A percentile compares a stretch with the other conserved stretches of the same genome.
Conservation (phyloP, 2,888 invertebrate species). For the Cheilosia vulpina region DNA sequence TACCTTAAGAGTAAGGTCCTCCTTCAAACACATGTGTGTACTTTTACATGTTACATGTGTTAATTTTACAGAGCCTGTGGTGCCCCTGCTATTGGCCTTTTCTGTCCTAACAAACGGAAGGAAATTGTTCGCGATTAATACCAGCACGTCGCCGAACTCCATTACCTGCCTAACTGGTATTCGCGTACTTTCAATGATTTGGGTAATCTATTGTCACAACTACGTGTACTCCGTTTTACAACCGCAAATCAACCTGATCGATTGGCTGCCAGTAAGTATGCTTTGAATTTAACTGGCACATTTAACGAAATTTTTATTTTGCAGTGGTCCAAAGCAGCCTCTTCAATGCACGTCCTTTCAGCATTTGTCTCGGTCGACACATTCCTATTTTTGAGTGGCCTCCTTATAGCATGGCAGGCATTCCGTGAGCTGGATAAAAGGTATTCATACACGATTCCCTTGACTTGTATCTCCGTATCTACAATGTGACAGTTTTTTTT, state of each 20-base stretch:
- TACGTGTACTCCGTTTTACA: background rate
- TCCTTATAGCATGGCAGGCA: slow-evolving; percentile 84
- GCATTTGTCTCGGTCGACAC: slow-evolving; percentile 86
- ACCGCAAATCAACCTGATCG: background rate
- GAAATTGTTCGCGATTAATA: slow-evolving; percentile 10
- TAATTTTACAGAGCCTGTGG: background rate
- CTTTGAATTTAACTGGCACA: background rate
- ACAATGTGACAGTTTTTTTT: background rate
- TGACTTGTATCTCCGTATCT: too few species aligned
- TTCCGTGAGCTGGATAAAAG: slow-evolving; percentile 81
- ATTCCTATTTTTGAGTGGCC: slow-evolving; percentile 86
- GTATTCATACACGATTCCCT: slow-evolving; percentile 58
- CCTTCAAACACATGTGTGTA: background rate
- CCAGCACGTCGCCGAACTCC: background rate
- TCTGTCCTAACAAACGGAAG: slow-evolving; percentile 13
- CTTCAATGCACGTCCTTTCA: slow-evolving; percentile 81
- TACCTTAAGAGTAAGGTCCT: slow-evolving; percentile 13
- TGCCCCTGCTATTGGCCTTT: slow-evolving; percentile 13
- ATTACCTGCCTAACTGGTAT: slow-evolving; percentile 30
- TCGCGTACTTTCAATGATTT: slow-evolving; percentile 22
- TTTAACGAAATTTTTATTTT: background rate
- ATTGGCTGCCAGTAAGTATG: background rate
- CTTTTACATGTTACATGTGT: background rate
- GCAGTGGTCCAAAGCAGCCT: slow-evolving; percentile 80
- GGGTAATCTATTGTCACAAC: slow-evolving; percentile 26